Base-by-base conservation (phyloP, 2,888 invertebrate genomes). In the Lissonota sp. region DNA sequence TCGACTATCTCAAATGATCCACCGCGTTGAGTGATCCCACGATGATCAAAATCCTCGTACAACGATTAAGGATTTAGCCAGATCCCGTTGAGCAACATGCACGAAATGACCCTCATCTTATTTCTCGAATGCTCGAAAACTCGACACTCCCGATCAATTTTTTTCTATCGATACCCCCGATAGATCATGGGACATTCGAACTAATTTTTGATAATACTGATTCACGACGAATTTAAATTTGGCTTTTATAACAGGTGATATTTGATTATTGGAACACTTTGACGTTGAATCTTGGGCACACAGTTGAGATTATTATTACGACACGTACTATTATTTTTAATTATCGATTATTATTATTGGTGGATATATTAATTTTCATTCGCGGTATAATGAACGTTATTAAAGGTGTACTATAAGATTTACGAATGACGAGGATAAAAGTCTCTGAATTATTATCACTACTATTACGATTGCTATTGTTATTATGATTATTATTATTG, bases 231-330 rank as follows among this genome's bases (percentile, higher is more conserved):
- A 14, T 55, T 49, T 1, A 62, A 69, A 72, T 80, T 69, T 67
- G 76, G 72, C 63, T 64, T 58, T 58, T 44, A 44, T 46, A 16
- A 14, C 14, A 44, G 62, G 64, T 71, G 10, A 76, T 72, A 60
- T 60, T 81, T 74, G 64, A 74, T 71, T 62, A 74, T 57, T 78
- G 70, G 81, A 81, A 78, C 77, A 81, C 73, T 81, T 81, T 39
- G 77, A 78, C 69, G 12, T 70, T 58, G 69, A 69, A 63, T 72
- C 42, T 2, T 67, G 66, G 71, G 62, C 76, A 69, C 72, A 78
- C 64, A n/a, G 42, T 64, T 79, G 55, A 63, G 53, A 51, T 8
- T 69, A 57, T 69, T 55, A n/a, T 14, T 66, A 66, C 40, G 7
- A n/a, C 12, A 14, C 26, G 1, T 26, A 62, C 51, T 69, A 69